Percentiles rank a stretch among this genome's conserved stretches.
These are phyloP conservation scores for Cryptoprocta ferox DNA, from an alignment of 2,797 vertebrate species.

Conservation along the genomic window DNA sequence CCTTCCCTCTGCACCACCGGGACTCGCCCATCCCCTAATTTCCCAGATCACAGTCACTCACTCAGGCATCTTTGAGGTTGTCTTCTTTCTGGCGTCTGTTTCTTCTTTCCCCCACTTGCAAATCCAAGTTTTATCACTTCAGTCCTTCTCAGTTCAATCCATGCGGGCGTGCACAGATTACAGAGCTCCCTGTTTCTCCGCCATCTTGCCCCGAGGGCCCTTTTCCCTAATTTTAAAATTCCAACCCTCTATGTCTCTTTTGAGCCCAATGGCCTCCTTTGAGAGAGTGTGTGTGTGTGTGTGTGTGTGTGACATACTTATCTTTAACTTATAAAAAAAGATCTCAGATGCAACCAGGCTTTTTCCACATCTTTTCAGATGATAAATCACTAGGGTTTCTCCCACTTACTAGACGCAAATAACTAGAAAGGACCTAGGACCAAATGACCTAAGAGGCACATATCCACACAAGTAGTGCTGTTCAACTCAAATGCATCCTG, in stretches of 20 bases:
- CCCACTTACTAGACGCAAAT: background rate
- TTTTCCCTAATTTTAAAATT: background rate
- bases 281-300: no score
- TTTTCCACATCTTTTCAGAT: background rate
- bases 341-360: background rate
- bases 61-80: no score
- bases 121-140: no score
- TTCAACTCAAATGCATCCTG: background rate
- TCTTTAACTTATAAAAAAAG: background rate
- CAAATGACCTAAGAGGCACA: background rate
- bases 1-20: no score
- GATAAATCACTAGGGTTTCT: background rate
- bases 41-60: no score
- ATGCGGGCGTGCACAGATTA: no score
- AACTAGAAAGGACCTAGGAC: background rate
- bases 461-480: background rate
- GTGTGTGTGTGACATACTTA: background rate
- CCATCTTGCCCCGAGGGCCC: no score
- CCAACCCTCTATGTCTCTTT: background rate
- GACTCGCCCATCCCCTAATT: no score
- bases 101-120: no score
- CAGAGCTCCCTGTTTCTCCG: no score
- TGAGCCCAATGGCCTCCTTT: background rate
- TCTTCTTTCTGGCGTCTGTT: no score
- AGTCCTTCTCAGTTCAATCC: no score